These are phyloP conservation scores for Torymus auratus DNA, from an alignment of 2,888 invertebrate species.

Conservation along the genomic window DNA sequence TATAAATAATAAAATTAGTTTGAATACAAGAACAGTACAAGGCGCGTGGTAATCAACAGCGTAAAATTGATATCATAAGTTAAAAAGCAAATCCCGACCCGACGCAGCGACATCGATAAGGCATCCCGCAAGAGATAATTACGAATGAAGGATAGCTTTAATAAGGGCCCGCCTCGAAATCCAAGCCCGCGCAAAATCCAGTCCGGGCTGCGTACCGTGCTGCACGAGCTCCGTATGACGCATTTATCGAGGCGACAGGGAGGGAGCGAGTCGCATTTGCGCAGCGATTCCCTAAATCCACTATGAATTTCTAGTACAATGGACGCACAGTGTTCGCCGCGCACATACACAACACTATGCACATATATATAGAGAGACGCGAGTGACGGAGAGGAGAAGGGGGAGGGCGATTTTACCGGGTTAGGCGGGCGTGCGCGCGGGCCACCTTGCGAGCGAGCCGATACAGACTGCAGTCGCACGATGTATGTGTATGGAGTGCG, in stretches of 20 bases:
- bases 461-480: no score
- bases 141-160: slow-evolving; percentile 58
- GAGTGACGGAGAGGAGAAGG: slow-evolving; percentile 3
- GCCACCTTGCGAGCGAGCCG: no score
- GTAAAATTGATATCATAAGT: background rate
- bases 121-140: slow-evolving; percentile 56
- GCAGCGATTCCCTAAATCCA: slow-evolving; percentile 57
- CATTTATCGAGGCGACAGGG: slow-evolving; percentile 48
- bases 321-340: slow-evolving; percentile 19
- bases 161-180: slow-evolving; percentile 41
- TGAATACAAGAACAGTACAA: background rate
- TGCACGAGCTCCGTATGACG: slow-evolving; percentile 52
- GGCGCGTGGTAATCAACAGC: background rate
- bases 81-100: slow-evolving; percentile 28
- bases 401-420: slow-evolving; percentile 36
- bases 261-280: slow-evolving; percentile 46
- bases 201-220: no score
- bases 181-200: background rate
- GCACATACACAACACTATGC: background rate
- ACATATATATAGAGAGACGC: background rate
- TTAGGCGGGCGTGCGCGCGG: background rate
- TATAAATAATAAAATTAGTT: no score
- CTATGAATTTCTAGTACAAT: slow-evolving; percentile 58
- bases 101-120: slow-evolving; percentile 30
- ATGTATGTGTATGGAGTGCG: no score